phyloP scores from a whole-genome alignment of 2,113 vertebrate genomes.

The Lagopus leucura region DNA sequence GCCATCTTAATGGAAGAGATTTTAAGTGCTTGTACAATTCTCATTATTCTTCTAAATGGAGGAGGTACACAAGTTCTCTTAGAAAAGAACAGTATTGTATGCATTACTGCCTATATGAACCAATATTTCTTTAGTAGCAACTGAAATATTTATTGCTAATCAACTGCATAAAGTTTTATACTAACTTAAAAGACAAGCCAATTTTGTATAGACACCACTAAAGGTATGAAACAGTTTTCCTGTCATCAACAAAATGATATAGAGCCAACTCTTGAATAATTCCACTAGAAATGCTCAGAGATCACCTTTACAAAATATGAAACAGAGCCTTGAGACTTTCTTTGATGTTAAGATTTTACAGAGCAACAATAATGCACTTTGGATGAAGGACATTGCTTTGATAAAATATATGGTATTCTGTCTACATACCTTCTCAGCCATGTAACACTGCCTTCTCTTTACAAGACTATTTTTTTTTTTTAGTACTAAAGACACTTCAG shows the following conservation, averaged over 20 bases:
- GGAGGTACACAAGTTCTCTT: not conserved
- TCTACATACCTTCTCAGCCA: constrained; percentile 17
- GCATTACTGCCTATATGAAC: not conserved
- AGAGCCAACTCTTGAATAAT: constrained; percentile 50
- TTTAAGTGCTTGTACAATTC: not conserved
- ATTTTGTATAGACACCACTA: not conserved
- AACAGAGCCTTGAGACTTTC: constrained; percentile 34
- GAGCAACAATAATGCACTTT: constrained; percentile 11
- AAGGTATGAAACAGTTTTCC: constrained; percentile 26
- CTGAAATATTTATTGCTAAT: constrained; percentile 62
- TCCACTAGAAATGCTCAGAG: constrained; percentile 30
- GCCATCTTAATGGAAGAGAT: not conserved
- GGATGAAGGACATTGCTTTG: constrained; percentile 8
- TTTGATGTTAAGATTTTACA: constrained; percentile 63
- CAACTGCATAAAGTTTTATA: constrained; percentile 7
- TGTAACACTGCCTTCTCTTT: constrained; percentile 30
- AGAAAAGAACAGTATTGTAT: not conserved
- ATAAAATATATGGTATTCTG: constrained; percentile 58
- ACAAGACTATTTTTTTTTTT: constrained; percentile 47
- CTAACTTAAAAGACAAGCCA: constrained; percentile 33
- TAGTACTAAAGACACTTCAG: constrained; percentile 56
- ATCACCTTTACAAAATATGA: constrained; percentile 57
- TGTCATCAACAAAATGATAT: constrained; percentile 52
- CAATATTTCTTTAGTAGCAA: constrained; percentile 25
- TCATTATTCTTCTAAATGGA: not conserved